Percentiles rank a stretch among this genome's conserved stretches.
Conservation (phyloP, 1,140 invertebrate species). For the Cephus cinctus region DNA sequence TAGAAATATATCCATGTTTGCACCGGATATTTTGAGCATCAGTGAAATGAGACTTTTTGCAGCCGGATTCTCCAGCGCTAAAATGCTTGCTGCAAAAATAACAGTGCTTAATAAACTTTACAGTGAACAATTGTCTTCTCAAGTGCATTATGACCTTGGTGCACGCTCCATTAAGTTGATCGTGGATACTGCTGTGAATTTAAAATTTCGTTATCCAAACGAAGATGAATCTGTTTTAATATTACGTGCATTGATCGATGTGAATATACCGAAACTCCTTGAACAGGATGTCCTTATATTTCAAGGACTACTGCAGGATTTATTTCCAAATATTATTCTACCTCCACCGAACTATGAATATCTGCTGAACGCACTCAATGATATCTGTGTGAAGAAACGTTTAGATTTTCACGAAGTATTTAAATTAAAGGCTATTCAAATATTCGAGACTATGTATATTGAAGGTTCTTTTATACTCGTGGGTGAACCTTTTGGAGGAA, state of each 20-base stretch:
- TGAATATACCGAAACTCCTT: conserved; percentile 67
- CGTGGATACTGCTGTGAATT: conserved; percentile 59
- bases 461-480: conserved; percentile 58
- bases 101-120: conserved; percentile 62
- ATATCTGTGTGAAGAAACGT: conserved; percentile 50
- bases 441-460: conserved; percentile 69
- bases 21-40: conserved; percentile 67
- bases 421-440: conserved; percentile 63
- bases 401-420: conserved; percentile 59
- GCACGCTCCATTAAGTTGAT: conserved; percentile 57
- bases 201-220: conserved; percentile 63
- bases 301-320: conserved; percentile 63
- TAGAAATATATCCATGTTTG: conserved; percentile 68
- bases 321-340: conserved; percentile 62
- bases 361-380: conserved; percentile 41
- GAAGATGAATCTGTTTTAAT: conserved; percentile 60
- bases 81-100: conserved; percentile 62
- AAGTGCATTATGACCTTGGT: conserved; percentile 65
- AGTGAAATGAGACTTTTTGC: conserved; percentile 67
- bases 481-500: conserved; percentile 61
- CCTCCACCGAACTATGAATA: conserved; percentile 57
- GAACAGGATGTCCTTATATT: conserved; percentile 64
- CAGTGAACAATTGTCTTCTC: conserved; percentile 62
- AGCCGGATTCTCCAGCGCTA: conserved; percentile 63
- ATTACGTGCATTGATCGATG: conserved; percentile 65